phyloP scores from a whole-genome alignment of 2,797 vertebrate genomes.

The Antrozous pallidus region DNA sequence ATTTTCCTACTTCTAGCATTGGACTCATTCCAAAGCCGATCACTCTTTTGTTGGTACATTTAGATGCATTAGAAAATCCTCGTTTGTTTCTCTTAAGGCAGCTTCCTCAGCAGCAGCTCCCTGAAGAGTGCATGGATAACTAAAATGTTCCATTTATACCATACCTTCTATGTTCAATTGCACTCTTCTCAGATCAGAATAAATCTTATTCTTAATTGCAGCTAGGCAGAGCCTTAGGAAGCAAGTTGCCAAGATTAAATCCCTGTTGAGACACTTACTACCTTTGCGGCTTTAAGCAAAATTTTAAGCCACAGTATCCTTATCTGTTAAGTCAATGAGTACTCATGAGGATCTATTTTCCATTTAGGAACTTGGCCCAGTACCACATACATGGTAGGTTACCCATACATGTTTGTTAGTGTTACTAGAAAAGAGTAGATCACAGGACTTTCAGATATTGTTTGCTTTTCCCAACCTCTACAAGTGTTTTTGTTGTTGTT shows the following conservation, averaged over 20 bases:
- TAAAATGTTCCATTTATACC: slow-evolving; percentile 40
- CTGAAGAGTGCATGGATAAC: neutral
- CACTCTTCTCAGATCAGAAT: neutral
- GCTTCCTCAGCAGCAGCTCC: neutral
- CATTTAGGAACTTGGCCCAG: neutral
- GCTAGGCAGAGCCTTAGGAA: neutral
- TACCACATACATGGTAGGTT: neutral
- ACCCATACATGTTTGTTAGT: neutral
- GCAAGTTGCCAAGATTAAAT: neutral
- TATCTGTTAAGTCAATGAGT: neutral
- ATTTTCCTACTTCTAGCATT: neutral
- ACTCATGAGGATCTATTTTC: accelerated
- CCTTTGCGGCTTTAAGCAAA: neutral
- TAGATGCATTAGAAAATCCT: slow-evolving; percentile 30
- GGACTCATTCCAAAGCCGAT: neutral
- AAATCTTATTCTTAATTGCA: neutral
- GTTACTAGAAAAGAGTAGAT: neutral
- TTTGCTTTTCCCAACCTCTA: neutral
- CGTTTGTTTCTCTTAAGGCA: neutral
- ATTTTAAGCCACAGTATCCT: neutral
- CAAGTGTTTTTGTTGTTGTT: neutral
- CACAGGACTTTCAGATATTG: neutral
- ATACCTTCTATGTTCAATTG: neutral
- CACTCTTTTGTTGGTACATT: neutral
- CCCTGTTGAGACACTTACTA: neutral